A percentile compares a stretch with the other conserved stretches of the same genome.
phyloP scores from a whole-genome alignment of 2,888 invertebrate species.

The Tolmerus cingulatus region DNA sequence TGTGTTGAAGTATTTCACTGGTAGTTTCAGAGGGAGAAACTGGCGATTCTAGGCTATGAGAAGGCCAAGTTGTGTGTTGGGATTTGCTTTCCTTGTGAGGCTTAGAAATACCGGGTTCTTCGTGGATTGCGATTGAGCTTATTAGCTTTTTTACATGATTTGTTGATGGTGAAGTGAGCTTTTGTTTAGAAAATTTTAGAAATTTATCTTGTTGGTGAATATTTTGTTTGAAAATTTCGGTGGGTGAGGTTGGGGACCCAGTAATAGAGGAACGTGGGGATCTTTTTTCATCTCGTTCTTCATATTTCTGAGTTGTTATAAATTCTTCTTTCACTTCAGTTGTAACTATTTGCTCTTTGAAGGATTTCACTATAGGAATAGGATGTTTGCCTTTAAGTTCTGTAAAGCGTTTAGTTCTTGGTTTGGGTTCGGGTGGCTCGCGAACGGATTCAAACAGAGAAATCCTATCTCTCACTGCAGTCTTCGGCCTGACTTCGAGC shows the following conservation, averaged over 20 bases:
- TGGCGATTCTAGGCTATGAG: neutral
- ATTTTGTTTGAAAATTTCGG: neutral
- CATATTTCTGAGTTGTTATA: neutral
- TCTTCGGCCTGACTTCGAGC: neutral
- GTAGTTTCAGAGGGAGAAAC: no score
- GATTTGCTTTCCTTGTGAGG: neutral
- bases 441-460: neutral
- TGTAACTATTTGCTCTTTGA: neutral
- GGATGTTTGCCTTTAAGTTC: neutral
- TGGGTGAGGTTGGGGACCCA: neutral
- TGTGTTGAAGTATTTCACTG: neutral
- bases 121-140: neutral
- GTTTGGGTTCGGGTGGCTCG: neutral
- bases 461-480: neutral
- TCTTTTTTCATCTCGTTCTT: neutral
- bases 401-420: neutral
- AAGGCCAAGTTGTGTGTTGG: neutral
- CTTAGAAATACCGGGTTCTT: neutral
- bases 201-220: neutral
- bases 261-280: neutral
- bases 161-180: neutral
- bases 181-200: neutral
- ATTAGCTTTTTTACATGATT: neutral
- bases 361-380: neutral
- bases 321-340: neutral